Percentiles rank a stretch among this genome's conserved stretches.
Evolutionary conservation across 2,888 invertebrate genomes (phyloP).

Genomic region (Ophraella communa): DNA sequence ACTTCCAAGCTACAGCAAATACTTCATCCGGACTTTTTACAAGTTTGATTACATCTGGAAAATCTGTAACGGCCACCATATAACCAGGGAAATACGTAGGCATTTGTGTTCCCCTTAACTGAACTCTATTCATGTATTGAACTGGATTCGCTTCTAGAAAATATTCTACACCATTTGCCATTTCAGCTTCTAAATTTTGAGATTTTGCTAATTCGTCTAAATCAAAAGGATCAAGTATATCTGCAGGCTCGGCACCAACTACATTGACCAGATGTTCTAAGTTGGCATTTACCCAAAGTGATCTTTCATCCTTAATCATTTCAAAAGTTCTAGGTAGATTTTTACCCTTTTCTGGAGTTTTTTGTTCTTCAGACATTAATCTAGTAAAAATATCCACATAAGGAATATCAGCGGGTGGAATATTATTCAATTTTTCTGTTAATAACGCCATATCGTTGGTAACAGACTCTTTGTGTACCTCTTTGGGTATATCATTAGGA

Average conservation of each 20-base stretch:
- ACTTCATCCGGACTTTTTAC: slow-evolving; percentile 52
- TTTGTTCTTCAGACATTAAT: slow-evolving; percentile 39
- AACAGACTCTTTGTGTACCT: slow-evolving; percentile 46
- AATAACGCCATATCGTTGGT: slow-evolving; percentile 46
- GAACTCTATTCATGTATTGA: slow-evolving; percentile 52
- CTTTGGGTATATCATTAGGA: slow-evolving; percentile 44
- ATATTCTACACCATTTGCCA: slow-evolving; percentile 52
- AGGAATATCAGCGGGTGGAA: slow-evolving; percentile 44
- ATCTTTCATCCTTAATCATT: slow-evolving; percentile 44
- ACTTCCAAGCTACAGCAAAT: slow-evolving; percentile 53
- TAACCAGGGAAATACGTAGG: slow-evolving; percentile 58
- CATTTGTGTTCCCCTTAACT: slow-evolving; percentile 53
- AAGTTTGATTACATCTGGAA: slow-evolving; percentile 50
- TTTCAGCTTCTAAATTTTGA: slow-evolving; percentile 38
- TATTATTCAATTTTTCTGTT: slow-evolving; percentile 38
- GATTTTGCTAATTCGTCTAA: slow-evolving; percentile 39
- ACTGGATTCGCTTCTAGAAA: slow-evolving; percentile 52
- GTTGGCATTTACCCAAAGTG: slow-evolving; percentile 49
- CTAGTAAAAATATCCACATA: slow-evolving; percentile 41
- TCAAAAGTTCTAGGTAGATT: slow-evolving; percentile 37
- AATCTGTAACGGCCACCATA: slow-evolving; percentile 53
- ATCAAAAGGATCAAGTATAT: slow-evolving; percentile 42
- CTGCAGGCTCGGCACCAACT: slow-evolving; percentile 47
- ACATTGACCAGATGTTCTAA: slow-evolving; percentile 46
- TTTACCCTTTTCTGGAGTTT: slow-evolving; percentile 37